phyloP scores from a whole-genome alignment of 2,797 vertebrate species.

The Artibeus jamaicensis region DNA sequence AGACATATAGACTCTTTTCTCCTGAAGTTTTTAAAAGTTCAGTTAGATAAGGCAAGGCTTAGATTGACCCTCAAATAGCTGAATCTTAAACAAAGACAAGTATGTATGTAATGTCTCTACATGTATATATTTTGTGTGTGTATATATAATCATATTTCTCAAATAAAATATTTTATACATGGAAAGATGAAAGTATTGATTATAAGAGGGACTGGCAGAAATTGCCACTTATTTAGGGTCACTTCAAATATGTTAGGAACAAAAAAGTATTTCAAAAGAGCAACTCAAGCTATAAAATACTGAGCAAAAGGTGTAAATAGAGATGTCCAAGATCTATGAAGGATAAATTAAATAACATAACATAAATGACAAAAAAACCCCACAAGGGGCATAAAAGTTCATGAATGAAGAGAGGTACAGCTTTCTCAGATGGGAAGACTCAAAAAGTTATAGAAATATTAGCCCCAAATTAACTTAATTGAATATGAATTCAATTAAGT shows the following conservation, averaged over 20 bases:
- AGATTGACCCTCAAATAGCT: neutral
- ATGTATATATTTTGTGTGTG: neutral
- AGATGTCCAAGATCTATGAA: neutral
- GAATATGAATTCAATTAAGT: neutral
- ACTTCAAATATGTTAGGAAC: neutral
- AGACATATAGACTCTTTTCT: neutral
- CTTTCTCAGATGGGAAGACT: neutral
- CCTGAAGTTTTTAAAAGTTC: neutral
- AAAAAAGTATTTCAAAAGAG: neutral
- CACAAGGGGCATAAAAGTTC: neutral
- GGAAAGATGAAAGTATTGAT: neutral
- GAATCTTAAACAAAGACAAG: neutral
- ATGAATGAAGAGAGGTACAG: neutral
- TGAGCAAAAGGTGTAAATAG: neutral
- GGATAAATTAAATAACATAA: constrained; percentile 1
- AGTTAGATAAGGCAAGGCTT: neutral
- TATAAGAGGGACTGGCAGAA: neutral
- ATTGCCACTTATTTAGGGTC: neutral
- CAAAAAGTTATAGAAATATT: neutral
- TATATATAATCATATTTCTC: neutral
- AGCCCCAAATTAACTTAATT: neutral
- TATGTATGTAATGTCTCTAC: neutral
- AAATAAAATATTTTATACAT: neutral
- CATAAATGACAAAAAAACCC: neutral
- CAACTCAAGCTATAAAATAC: neutral